Evolutionary conservation across 2,888 invertebrate species (phyloP).

Genomic region (Gymnosoma rotundatum): DNA sequence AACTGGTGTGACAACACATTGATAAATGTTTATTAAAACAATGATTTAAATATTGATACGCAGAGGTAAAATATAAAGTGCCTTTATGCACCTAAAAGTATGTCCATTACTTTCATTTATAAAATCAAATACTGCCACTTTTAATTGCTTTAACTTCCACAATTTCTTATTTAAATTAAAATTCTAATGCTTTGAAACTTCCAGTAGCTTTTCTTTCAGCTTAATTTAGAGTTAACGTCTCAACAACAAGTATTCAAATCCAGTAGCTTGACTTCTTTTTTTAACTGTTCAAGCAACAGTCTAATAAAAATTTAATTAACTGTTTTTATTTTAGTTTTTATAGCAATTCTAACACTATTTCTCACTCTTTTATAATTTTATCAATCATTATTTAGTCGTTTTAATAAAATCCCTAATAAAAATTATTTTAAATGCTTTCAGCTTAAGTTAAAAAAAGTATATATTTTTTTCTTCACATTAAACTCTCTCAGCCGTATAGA

Average conservation of each 20-base stretch:
- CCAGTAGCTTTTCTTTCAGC: constrained; percentile 48
- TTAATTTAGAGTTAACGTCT: constrained; percentile 35
- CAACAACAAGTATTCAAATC: constrained; percentile 15
- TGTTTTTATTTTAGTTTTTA: constrained; percentile 16
- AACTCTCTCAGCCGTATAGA: background rate
- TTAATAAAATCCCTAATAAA: constrained; percentile 64
- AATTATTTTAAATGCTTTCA: constrained; percentile 64
- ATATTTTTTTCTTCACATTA: background rate
- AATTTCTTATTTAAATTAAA: background rate
- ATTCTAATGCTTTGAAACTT: background rate
- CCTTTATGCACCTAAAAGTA: constrained; percentile 11
- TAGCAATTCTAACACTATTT: constrained; percentile 46
- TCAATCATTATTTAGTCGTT: constrained; percentile 59
- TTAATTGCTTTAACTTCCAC: background rate
- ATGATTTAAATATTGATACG: no score
- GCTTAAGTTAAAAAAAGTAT: constrained; percentile 23
- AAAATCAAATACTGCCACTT: background rate
- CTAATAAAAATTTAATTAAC: constrained; percentile 55
- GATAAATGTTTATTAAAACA: no score
- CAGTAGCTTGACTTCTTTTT: constrained; percentile 23
- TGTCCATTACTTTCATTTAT: constrained; percentile 3
- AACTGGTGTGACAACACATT: background rate
- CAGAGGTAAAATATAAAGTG: no score
- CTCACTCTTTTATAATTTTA: constrained; percentile 48
- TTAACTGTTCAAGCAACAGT: constrained; percentile 37